phyloP scores from a whole-genome alignment of 1,140 invertebrate species.

The Cyclargus thomasi region DNA sequence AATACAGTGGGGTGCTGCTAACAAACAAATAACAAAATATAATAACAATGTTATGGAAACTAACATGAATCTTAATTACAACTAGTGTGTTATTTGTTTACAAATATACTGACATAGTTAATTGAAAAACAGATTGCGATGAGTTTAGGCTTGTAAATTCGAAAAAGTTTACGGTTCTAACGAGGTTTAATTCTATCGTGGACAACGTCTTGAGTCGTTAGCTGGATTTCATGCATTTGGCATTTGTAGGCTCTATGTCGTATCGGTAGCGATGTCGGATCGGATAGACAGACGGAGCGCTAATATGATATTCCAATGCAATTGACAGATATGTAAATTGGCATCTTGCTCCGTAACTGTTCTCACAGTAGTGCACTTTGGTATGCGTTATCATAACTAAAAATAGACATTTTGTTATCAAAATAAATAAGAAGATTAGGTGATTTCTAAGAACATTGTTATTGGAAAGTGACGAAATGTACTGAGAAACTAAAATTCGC shows the following conservation, averaged over 20 bases:
- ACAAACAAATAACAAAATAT: too few species aligned
- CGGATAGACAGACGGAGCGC: not conserved
- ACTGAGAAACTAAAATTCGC: not conserved
- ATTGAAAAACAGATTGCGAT: too few species aligned
- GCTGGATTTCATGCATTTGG: not conserved
- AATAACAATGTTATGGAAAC: too few species aligned
- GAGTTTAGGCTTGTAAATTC: too few species aligned
- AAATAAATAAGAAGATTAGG: not conserved
- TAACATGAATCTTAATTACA: too few species aligned
- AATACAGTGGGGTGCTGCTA: too few species aligned
- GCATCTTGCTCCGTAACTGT: conserved; percentile 29
- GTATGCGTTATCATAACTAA: conserved; percentile 8
- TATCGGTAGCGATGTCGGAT: not conserved
- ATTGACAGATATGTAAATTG: conserved; percentile 37
- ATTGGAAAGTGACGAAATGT: not conserved
- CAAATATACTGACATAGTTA: too few species aligned
- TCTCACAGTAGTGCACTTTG: conserved; percentile 2
- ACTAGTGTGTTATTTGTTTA: too few species aligned
- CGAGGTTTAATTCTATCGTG: too few species aligned
- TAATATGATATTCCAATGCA: not conserved
- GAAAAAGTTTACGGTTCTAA: too few species aligned
- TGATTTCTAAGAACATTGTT: not conserved
- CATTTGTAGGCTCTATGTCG: not conserved
- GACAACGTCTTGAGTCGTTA: too few species aligned
- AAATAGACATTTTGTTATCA: not conserved